A percentile compares a stretch with the other conserved stretches of the same genome.
phyloP scores from a whole-genome alignment of 2,797 vertebrate species.

The Pachyuromys duprasi region DNA sequence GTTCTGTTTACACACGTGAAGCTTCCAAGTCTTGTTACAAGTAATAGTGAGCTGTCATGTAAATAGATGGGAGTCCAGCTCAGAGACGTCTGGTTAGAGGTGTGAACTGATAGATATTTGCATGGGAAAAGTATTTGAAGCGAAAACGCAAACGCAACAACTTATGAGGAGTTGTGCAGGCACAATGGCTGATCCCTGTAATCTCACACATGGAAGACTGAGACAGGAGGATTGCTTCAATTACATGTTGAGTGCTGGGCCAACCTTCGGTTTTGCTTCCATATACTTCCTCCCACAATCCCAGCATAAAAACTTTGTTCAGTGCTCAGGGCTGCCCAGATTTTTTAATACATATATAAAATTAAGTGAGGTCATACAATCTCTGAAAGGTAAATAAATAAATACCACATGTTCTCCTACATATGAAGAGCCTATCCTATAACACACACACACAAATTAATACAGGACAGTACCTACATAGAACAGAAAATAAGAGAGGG shows the following conservation, averaged over 20 bases:
- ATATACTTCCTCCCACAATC: background rate
- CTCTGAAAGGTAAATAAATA: background rate
- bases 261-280: background rate
- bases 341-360: background rate
- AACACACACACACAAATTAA: background rate
- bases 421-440: background rate
- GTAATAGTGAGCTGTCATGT: background rate
- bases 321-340: background rate
- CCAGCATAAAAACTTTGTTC: background rate
- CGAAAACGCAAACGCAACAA: background rate
- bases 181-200: background rate
- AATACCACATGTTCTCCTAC: background rate
- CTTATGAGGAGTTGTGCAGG: background rate
- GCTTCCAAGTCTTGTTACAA: background rate
- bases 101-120: background rate
- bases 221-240: background rate
- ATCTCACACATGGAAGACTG: background rate
- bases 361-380: background rate
- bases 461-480: background rate
- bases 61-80: background rate
- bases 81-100: background rate
- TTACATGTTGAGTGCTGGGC: background rate
- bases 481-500: background rate
- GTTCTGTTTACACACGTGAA: background rate
- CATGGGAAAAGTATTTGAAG: background rate